Conservation (phyloP, 2,113 vertebrate genomes). For the Sinocyclocheilus anshuiensis region DNA sequence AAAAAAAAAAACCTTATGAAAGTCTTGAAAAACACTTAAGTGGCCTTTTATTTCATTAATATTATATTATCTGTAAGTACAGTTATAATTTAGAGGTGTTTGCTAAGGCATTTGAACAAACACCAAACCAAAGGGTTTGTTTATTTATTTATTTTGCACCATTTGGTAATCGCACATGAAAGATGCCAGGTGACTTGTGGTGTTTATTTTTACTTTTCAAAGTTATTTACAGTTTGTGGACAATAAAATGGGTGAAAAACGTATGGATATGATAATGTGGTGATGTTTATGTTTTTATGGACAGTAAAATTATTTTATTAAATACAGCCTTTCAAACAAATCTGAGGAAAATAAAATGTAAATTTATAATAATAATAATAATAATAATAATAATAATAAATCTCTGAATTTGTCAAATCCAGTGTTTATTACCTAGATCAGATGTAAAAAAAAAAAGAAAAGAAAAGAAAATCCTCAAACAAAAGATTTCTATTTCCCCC, state of each 20-base stretch:
- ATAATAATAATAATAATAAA: not conserved
- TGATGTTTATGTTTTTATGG: not conserved
- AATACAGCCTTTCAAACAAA: not conserved
- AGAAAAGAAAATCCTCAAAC: conserved; percentile 71
- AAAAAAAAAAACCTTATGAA: no score
- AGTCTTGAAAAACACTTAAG: not conserved
- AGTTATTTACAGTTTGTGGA: not conserved
- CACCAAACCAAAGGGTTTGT: not conserved
- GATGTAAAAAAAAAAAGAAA: conserved; percentile 63
- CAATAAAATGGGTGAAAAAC: not conserved
- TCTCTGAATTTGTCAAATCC: not conserved
- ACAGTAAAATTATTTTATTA: not conserved
- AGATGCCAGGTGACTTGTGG: not conserved
- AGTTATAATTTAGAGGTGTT: not conserved
- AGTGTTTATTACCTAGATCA: conserved; percentile 67
- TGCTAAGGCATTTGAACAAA: not conserved
- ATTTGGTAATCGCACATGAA: not conserved
- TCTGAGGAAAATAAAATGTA: not conserved
- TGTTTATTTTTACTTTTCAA: not conserved
- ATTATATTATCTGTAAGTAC: not conserved
- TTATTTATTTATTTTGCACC: no score
- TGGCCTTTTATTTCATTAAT: not conserved
- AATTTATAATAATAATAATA: no score
- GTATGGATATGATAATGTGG: not conserved
- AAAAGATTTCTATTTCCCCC: conserved; percentile 87